These are phyloP conservation scores for Nomada hirtipes DNA, from an alignment of 2,888 invertebrate genomes.

Conservation along the genomic window DNA sequence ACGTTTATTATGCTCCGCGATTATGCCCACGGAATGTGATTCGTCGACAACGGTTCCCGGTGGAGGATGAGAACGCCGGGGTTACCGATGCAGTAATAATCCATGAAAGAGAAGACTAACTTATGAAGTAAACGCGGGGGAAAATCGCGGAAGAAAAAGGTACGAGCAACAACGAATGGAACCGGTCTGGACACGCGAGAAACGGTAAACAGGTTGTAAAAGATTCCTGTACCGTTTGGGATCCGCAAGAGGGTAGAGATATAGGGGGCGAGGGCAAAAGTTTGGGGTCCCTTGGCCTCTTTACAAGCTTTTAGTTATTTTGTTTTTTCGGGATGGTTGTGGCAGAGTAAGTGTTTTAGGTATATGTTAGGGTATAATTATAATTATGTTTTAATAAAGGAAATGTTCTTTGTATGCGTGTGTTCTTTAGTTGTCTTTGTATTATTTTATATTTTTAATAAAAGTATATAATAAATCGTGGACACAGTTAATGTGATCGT, in stretches of 20 bases:
- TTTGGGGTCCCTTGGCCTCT: slow-evolving; percentile 2
- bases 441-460: no score
- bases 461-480: no score
- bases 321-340: no score
- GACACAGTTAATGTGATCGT: no score
- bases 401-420: no score
- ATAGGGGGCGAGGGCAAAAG: neutral
- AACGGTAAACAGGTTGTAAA: slow-evolving; percentile 70
- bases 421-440: no score
- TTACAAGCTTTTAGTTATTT: no score
- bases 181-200: slow-evolving; percentile 65
- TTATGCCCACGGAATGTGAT: slow-evolving; percentile 12
- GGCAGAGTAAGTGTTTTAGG: no score
- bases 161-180: slow-evolving; percentile 26
- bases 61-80: neutral
- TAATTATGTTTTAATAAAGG: no score
- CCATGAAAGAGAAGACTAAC: slow-evolving; percentile 5
- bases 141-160: slow-evolving; percentile 8
- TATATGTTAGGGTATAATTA: no score
- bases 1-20: neutral
- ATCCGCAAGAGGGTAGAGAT: slow-evolving; percentile 10
- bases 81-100: neutral
- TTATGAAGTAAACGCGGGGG: neutral
- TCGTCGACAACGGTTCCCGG: neutral
- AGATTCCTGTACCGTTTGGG: slow-evolving; percentile 64